Evolutionary conservation across 2,888 invertebrate genomes (phyloP).

Genomic region (Tetramorium bicarinatum): DNA sequence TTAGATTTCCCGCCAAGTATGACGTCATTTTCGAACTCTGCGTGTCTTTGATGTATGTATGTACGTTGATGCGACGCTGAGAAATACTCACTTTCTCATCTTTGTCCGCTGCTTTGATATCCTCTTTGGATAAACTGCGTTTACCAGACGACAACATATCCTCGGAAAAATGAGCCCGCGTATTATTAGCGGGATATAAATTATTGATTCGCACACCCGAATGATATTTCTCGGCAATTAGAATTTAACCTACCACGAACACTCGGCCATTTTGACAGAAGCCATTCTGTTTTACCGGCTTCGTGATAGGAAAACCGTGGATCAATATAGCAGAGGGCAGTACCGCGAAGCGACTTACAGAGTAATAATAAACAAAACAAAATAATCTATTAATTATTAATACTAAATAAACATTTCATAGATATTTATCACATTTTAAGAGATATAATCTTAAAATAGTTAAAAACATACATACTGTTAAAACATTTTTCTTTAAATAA

Average conservation of each 20-base stretch:
- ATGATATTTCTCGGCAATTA: not conserved
- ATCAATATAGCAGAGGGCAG: conserved; percentile 31
- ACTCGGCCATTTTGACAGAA: conserved; percentile 50
- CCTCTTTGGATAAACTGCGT: conserved; percentile 78
- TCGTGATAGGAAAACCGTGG: not conserved
- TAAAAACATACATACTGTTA: not conserved
- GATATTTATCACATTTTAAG: too few species aligned
- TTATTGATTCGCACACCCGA: not conserved
- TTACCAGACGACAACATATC: conserved; percentile 78
- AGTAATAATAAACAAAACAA: not conserved
- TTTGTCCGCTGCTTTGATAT: conserved; percentile 77
- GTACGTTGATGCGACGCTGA: not conserved
- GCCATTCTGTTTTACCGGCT: conserved; percentile 37
- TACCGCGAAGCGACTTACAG: not conserved
- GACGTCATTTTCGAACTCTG: conserved; percentile 9
- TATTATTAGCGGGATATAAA: not conserved
- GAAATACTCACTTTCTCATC: conserved; percentile 79
- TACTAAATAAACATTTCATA: not conserved
- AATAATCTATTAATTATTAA: not conserved
- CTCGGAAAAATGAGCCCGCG: not conserved
- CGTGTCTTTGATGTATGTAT: not conserved
- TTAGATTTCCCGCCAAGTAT: conserved; percentile 62
- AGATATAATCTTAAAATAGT: not conserved
- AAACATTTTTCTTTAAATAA: not conserved
- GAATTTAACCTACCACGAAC: conserved; percentile 16